Conservation (phyloP, 2,113 vertebrate species). For the Megaptera novaeangliae region DNA sequence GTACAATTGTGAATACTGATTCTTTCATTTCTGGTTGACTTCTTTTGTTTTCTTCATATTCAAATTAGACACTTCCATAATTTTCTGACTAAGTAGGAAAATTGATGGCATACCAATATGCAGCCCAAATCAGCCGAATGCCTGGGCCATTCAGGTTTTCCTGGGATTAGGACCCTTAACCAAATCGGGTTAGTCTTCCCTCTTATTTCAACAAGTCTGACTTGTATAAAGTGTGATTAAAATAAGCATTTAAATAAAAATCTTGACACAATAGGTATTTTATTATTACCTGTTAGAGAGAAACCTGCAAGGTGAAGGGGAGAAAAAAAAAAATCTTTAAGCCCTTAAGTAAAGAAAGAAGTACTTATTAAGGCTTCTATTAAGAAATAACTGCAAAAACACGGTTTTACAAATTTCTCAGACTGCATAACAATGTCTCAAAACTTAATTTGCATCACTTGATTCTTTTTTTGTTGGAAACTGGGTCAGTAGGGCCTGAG, state of each 20-base stretch:
- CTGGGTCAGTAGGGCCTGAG: constrained; percentile 90
- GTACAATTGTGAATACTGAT: constrained; percentile 38
- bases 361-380: constrained; percentile 78
- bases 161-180: constrained; percentile 18
- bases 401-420: constrained; percentile 82
- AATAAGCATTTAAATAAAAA: constrained; percentile 61
- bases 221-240: constrained; percentile 23
- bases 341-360: constrained; percentile 72
- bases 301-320: constrained; percentile 69
- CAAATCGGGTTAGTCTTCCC: neutral
- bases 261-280: constrained; percentile 63
- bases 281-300: constrained; percentile 76
- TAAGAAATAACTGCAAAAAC: constrained; percentile 81
- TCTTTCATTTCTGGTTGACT: constrained; percentile 64
- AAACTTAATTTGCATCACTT: constrained; percentile 86
- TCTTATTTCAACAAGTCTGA: constrained; percentile 28
- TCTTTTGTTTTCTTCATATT: constrained; percentile 70
- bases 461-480: constrained; percentile 87
- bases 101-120: neutral
- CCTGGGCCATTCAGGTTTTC: constrained; percentile 35
- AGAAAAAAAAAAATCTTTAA: constrained; percentile 59
- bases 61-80: constrained; percentile 55
- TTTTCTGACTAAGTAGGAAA: constrained; percentile 36
- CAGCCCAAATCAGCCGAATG: neutral
- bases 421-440: constrained; percentile 82